Evolutionary conservation across 2,888 invertebrate species (phyloP).

Genomic region (Mantis religiosa): DNA sequence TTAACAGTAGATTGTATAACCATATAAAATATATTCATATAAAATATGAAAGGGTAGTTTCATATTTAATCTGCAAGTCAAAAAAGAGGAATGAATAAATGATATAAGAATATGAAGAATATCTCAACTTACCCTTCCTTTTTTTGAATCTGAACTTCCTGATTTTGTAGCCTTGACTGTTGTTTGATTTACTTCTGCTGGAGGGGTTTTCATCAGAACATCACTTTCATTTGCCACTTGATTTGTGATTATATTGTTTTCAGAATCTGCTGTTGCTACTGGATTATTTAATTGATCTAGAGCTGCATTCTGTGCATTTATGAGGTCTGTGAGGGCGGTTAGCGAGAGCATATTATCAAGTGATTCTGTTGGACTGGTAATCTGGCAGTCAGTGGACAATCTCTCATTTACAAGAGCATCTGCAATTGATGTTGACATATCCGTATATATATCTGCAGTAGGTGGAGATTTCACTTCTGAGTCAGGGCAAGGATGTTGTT

Average conservation of each 20-base stretch:
- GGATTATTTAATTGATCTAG: not conserved
- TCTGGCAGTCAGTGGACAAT: not conserved
- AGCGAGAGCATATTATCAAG: not conserved
- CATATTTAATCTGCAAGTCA: too few relatives aligned
- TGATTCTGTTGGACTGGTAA: not conserved
- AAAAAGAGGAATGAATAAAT: too few relatives aligned
- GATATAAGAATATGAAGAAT: too few relatives aligned
- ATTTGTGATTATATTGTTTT: not conserved
- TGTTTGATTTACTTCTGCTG: not conserved
- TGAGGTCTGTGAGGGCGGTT: not conserved
- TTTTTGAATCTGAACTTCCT: not conserved
- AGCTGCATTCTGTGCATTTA: not conserved
- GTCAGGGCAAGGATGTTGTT: not conserved
- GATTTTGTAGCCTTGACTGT: not conserved
- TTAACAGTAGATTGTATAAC: too few relatives aligned
- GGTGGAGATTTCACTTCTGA: not conserved
- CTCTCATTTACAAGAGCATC: not conserved
- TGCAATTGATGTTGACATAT: not conserved
- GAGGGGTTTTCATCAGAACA: not conserved
- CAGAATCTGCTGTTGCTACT: not conserved
- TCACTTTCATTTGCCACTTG: not conserved
- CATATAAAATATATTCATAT: too few relatives aligned
- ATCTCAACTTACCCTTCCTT: not conserved
- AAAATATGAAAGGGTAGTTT: too few relatives aligned
- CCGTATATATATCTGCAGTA: not conserved